These are phyloP conservation scores for Dicranocentrus wangi DNA, from an alignment of 2,888 invertebrate species.

Conservation along the genomic window DNA sequence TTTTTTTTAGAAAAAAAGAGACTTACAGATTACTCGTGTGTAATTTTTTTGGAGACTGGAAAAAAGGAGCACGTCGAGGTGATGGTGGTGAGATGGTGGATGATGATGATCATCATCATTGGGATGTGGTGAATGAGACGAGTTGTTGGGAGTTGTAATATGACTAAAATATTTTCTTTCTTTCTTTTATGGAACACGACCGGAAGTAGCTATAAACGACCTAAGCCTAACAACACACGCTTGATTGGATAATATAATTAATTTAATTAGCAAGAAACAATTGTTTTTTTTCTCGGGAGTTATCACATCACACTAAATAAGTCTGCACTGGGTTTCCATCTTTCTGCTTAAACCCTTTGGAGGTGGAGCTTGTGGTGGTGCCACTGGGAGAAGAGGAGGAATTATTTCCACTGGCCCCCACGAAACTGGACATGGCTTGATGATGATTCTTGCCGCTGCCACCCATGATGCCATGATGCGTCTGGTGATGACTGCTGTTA, in stretches of 20 bases:
- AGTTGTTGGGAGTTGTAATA: too few relatives aligned
- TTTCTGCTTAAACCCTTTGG: slow-evolving; percentile 67
- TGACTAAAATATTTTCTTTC: too few relatives aligned
- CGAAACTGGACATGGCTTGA: slow-evolving; percentile 50
- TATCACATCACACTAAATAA: slow-evolving; percentile 72
- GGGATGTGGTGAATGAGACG: too few relatives aligned
- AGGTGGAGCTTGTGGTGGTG: neutral
- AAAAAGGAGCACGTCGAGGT: too few relatives aligned
- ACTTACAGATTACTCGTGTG: too few relatives aligned
- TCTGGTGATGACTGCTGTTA: too few relatives aligned
- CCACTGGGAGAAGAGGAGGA: slow-evolving; percentile 25
- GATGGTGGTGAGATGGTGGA: too few relatives aligned
- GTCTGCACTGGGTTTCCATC: slow-evolving; percentile 70
- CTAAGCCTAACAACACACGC: too few relatives aligned
- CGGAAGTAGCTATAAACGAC: neutral
- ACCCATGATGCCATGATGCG: slow-evolving; percentile 28
- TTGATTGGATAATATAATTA: neutral
- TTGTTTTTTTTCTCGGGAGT: neutral
- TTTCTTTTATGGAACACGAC: slow-evolving; percentile 13
- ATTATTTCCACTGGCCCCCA: slow-evolving; percentile 1
- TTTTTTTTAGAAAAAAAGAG: too few relatives aligned
- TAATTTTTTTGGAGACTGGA: too few relatives aligned
- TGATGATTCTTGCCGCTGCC: slow-evolving; percentile 36
- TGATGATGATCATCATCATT: too few relatives aligned
- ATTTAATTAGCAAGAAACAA: too few relatives aligned